phyloP scores from a whole-genome alignment of 2,888 invertebrate genomes.

The Eupithecia dodoneata region DNA sequence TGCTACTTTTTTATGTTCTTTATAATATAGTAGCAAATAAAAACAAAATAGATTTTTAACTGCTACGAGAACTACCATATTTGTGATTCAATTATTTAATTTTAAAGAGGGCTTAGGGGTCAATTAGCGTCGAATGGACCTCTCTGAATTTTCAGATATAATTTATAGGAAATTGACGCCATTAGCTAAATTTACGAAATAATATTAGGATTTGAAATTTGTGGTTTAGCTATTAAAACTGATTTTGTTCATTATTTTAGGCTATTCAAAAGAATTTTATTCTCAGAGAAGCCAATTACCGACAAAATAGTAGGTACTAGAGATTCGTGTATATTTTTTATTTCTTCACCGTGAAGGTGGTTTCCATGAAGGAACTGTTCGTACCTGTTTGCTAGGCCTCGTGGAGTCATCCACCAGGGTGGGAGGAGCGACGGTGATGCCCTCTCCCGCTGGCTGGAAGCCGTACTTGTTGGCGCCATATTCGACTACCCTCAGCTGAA shows the following conservation, averaged over 20 bases:
- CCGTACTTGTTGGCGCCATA: conserved; percentile 95
- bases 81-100: no score
- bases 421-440: conserved; percentile 90
- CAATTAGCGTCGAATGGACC: neutral
- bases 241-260: neutral
- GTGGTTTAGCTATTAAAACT: neutral
- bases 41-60: no score
- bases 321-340: neutral
- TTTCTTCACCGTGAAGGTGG: neutral
- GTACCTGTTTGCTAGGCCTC: conserved; percentile 65
- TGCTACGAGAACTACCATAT: no score
- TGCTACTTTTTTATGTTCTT: no score
- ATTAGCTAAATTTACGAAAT: no score
- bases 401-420: conserved; percentile 85
- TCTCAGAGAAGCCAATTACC: neutral
- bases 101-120: neutral
- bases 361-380: conserved; percentile 5
- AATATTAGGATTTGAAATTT: neutral
- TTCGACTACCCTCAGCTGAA: conserved; percentile 89
- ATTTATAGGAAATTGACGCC: no score
- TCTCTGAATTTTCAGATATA: neutral
- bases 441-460: conserved; percentile 94
- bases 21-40: no score
- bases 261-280: neutral
- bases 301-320: neutral